phyloP scores from a whole-genome alignment of 2,113 vertebrate genomes.

The Indri indri region DNA sequence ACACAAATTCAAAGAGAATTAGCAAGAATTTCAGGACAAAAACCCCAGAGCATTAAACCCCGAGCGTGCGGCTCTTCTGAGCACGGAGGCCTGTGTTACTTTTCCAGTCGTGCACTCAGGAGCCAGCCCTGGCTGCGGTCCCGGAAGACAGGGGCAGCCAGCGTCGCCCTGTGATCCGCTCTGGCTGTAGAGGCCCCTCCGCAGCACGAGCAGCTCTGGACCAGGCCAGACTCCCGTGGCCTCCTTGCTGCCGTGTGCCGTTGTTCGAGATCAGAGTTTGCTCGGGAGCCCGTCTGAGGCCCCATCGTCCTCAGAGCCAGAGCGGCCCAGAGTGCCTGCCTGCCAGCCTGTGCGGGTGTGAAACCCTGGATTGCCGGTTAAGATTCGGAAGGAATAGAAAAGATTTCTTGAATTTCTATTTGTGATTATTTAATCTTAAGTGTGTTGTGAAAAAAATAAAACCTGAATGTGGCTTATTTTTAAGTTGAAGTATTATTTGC shows the following conservation, averaged over 20 bases:
- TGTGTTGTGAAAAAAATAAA: neutral
- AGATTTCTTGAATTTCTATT: neutral
- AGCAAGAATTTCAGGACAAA: neutral
- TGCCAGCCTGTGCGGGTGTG: accelerated
- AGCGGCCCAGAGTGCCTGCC: neutral
- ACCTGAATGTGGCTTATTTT: neutral
- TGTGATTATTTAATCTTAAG: constrained; percentile 5
- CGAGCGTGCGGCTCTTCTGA: neutral
- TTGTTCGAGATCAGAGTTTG: neutral
- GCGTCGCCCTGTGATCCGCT: neutral
- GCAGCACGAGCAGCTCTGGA: neutral
- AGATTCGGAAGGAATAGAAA: neutral
- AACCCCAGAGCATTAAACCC: too few species aligned
- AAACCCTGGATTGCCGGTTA: neutral
- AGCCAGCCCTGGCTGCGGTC: neutral
- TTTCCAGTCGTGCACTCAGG: neutral
- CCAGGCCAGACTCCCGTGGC: too few species aligned
- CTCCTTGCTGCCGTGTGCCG: neutral
- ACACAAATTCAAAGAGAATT: neutral
- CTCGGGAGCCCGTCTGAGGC: neutral
- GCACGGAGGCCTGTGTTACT: neutral
- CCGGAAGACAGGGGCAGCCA: neutral
- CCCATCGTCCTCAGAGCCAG: neutral
- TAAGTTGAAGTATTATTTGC: neutral
- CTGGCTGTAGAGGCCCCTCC: neutral